These are phyloP conservation scores for Aulostomus chinensis DNA, from an alignment of 2,797 vertebrate species.

Conservation along the genomic window DNA sequence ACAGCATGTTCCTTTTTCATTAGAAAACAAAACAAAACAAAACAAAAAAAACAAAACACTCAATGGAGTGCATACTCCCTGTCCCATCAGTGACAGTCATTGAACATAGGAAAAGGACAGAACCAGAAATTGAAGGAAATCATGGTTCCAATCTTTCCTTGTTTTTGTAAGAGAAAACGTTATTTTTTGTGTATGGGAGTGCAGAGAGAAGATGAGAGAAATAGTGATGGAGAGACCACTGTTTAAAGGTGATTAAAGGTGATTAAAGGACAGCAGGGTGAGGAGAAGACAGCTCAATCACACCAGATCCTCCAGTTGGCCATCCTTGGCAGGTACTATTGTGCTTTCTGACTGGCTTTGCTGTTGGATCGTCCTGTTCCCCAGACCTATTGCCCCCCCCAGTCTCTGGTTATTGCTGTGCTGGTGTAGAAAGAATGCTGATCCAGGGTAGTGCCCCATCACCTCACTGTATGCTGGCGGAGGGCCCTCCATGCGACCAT, in stretches of 20 bases:
- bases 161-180: constrained; percentile 78
- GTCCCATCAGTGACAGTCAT: constrained; percentile 54
- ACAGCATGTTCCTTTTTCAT: constrained; percentile 54
- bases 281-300: constrained; percentile 67
- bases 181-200: constrained; percentile 83
- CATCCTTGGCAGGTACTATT: constrained; percentile 87
- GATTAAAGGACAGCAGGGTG: constrained; percentile 36
- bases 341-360: constrained; percentile 90
- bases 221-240: constrained; percentile 52
- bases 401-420: constrained; percentile 87
- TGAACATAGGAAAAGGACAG: constrained; percentile 20
- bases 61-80: constrained; percentile 58
- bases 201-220: constrained; percentile 55
- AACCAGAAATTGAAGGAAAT: constrained; percentile 76
- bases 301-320: constrained; percentile 87
- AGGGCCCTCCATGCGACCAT: constrained; percentile 91
- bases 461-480: constrained; percentile 96
- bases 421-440: constrained; percentile 94
- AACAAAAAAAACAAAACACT: constrained; percentile 42
- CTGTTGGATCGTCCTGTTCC: constrained; percentile 86
- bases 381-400: constrained; percentile 63
- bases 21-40: no score
- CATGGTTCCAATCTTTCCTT: constrained; percentile 77
- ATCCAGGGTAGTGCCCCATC: constrained; percentile 90
- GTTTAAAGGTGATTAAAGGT: constrained; percentile 36